Base-by-base conservation (phyloP, 2,113 vertebrate genomes). In the Copsychus sechellarum region DNA sequence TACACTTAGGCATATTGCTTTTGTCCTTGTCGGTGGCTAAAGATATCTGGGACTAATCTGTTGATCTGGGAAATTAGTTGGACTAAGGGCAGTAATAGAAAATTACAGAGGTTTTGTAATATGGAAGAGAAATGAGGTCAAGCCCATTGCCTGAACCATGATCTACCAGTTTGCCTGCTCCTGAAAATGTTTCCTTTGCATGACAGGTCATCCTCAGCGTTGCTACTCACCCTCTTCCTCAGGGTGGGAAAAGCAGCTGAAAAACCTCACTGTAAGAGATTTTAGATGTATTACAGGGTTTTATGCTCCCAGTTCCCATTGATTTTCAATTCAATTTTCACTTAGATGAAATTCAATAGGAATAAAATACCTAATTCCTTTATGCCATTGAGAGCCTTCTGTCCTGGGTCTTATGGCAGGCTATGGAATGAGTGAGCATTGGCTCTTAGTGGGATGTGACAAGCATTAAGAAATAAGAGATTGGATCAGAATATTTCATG, bases 251-350 rank as follows among this genome's bases (percentile, higher is more conserved):
- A 91, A 91, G 50, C 45, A 92, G 38, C 53, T 77, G 81, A 70
- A 86, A 95, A 77, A 69, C 26, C 34, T 94, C 38, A 26, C 34
- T 51, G 15, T 45, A 61, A 72, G 74, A 88, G 24, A 33, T 73
- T 92, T 76, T 73, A 85, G 51, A 67, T 33, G 10, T 25, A 15
- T 65, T 87, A 65, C 50, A 80, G n/a, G n/a, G 34, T 38, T 84
- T 91, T 91, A 53, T 67, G 24, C 38, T 95, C 17, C 58, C 33
- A 36, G 58, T 77, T 95, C 62, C 78, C 67, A 40, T 17, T 87
- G 90, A 80, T 61, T 92, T 95, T 95, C 78, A 87, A 81, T 76
- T 95, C 89, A 95, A 51, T 95, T 95, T 92, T 95, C 84, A 94
- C 81, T 91, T 81, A 80, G 74, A 61, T 82, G 50, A 90, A 87